Evolutionary conservation across 2,113 vertebrate species (phyloP).

Genomic region (Sterna hirundo): DNA sequence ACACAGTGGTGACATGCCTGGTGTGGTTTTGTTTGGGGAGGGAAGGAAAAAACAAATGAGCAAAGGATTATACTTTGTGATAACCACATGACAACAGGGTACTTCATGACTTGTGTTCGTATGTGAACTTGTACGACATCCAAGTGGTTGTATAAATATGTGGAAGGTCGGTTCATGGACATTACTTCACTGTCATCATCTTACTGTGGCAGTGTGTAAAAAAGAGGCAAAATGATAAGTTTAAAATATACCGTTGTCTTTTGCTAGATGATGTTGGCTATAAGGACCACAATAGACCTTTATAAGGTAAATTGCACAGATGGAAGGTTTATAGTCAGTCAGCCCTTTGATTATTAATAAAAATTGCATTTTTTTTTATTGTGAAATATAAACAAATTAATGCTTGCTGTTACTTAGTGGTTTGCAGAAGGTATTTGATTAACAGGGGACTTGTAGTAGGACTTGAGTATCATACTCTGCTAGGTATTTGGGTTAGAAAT

Average conservation of each 20-base stretch:
- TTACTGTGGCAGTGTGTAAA: not conserved
- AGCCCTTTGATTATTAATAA: not conserved
- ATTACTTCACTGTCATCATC: not conserved
- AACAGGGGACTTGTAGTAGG: not conserved
- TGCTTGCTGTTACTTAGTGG: accelerated
- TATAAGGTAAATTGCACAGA: not conserved
- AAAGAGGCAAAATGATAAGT: not conserved
- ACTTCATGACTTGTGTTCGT: accelerated
- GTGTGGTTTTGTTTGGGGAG: not conserved
- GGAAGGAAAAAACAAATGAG: not conserved
- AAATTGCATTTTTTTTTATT: not conserved
- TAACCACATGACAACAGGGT: not conserved
- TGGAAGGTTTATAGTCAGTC: not conserved
- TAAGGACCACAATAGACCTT: not conserved
- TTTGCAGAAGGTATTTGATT: not conserved
- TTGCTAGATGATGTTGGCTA: not conserved
- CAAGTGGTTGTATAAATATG: not conserved
- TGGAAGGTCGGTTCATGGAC: not conserved
- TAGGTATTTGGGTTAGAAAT: not conserved
- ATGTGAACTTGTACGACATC: not conserved
- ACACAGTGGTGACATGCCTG: accelerated
- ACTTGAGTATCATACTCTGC: not conserved
- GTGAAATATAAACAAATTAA: not conserved
- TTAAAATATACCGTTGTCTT: not conserved
- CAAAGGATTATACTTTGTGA: not conserved